These are phyloP conservation scores for Poeciliopsis presidionis DNA, from an alignment of 2,797 vertebrate species.

Conservation along the genomic window DNA sequence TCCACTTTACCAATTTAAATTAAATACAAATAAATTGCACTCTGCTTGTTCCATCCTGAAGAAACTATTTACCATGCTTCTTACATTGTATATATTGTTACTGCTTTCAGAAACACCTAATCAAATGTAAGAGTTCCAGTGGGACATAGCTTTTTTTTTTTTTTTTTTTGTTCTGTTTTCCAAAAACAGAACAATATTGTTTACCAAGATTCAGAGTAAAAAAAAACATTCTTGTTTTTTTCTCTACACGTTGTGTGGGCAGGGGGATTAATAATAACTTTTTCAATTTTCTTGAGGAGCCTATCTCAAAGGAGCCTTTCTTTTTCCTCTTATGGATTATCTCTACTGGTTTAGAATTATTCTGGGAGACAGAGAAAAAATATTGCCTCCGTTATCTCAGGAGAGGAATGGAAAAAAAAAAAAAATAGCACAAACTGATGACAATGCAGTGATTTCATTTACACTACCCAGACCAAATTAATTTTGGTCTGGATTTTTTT, in stretches of 20 bases:
- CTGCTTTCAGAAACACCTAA: conserved; percentile 12
- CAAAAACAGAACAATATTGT: neutral
- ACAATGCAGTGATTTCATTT: conserved; percentile 61
- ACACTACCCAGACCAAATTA: conserved; percentile 54
- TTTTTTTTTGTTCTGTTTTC: neutral
- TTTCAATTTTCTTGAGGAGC: conserved; percentile 69
- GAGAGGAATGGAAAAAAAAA: conserved; percentile 1
- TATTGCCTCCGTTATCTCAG: conserved; percentile 55
- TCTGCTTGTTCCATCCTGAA: neutral
- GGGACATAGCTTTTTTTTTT: neutral
- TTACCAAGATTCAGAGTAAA: neutral
- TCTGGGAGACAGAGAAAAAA: conserved; percentile 54
- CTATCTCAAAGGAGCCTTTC: conserved; percentile 68
- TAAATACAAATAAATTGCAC: neutral
- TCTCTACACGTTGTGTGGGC: conserved; percentile 8
- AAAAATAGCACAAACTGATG: conserved; percentile 47
- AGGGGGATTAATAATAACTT: conserved; percentile 66
- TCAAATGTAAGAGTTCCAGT: conserved; percentile 20
- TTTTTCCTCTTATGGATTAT: conserved; percentile 51
- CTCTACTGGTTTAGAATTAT: conserved; percentile 66
- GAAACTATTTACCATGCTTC: conserved; percentile 2
- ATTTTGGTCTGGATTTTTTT: conserved; percentile 22
- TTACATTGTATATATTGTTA: conserved; percentile 20
- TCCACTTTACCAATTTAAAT: neutral
- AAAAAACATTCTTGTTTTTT: conserved; percentile 4